Evolutionary conservation across 1,140 invertebrate genomes (phyloP).

Genomic region (Papilio polytes): DNA sequence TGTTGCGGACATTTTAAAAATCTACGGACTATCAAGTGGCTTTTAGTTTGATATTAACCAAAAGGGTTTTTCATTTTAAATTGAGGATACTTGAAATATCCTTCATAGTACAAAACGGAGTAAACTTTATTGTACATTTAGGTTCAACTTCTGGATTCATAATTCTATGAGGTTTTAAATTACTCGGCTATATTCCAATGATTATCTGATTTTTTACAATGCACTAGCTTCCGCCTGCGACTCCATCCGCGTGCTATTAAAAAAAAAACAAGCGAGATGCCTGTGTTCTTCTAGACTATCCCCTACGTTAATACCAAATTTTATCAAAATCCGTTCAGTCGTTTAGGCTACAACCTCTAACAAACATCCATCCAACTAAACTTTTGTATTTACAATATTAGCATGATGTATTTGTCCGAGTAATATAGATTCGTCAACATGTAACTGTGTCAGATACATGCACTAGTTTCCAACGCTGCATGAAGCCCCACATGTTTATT

Average conservation of each 20-base stretch:
- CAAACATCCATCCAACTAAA: no score
- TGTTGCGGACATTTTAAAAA: not conserved
- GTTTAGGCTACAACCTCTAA: no score
- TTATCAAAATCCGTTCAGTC: no score
- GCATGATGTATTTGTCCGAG: not conserved
- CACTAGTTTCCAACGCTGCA: constrained; percentile 36
- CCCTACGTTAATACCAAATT: no score
- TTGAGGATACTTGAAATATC: not conserved
- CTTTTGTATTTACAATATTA: no score
- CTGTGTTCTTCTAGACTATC: no score
- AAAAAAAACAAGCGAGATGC: no score
- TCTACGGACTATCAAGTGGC: not conserved
- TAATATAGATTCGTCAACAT: constrained; percentile 31
- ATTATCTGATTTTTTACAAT: no score
- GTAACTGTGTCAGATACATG: constrained; percentile 33
- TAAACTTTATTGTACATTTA: not conserved
- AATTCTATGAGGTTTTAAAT: not conserved
- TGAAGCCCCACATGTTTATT: constrained; percentile 33
- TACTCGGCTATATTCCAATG: not conserved
- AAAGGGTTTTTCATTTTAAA: not conserved
- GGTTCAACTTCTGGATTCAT: not conserved
- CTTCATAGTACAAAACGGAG: not conserved
- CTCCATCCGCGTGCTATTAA: no score
- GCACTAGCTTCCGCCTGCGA: no score
- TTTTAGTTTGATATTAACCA: constrained; percentile 8